These are phyloP conservation scores for Triplophysa yarkandensis DNA, from an alignment of 2,797 vertebrate genomes.

Conservation along the genomic window DNA sequence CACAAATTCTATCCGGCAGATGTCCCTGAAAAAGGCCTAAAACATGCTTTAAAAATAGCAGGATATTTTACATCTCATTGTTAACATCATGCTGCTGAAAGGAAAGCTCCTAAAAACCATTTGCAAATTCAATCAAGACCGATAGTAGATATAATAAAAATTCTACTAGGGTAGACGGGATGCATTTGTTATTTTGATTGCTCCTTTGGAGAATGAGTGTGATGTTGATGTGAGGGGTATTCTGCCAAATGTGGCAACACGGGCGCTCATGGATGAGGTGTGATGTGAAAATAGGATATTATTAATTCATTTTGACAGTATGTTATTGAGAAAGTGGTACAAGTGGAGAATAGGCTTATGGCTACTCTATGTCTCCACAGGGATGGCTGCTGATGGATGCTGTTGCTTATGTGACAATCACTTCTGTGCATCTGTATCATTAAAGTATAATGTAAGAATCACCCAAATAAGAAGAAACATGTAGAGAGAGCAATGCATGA, in stretches of 20 bases:
- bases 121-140: constrained; percentile 69
- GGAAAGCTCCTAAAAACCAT: constrained; percentile 59
- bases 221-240: constrained; percentile 46
- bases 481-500: background rate
- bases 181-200: constrained; percentile 49
- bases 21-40: constrained; percentile 73
- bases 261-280: constrained; percentile 26
- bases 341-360: constrained; percentile 31
- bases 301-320: constrained; percentile 48
- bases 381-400: constrained; percentile 14
- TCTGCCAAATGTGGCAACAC: constrained; percentile 44
- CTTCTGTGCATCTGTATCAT: constrained; percentile 25
- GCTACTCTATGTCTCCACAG: constrained; percentile 28
- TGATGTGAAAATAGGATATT: constrained; percentile 47
- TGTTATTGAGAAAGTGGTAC: constrained; percentile 31
- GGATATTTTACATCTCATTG: constrained; percentile 74
- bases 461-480: background rate
- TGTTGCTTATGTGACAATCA: constrained; percentile 25
- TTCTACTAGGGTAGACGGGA: constrained; percentile 50
- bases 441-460: background rate
- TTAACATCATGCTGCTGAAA: constrained; percentile 67
- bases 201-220: constrained; percentile 43
- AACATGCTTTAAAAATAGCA: constrained; percentile 61
- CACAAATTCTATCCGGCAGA: constrained; percentile 72
- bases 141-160: constrained; percentile 49